Conservation (phyloP, 2,888 invertebrate genomes). For the Eristalis arbustorum region DNA sequence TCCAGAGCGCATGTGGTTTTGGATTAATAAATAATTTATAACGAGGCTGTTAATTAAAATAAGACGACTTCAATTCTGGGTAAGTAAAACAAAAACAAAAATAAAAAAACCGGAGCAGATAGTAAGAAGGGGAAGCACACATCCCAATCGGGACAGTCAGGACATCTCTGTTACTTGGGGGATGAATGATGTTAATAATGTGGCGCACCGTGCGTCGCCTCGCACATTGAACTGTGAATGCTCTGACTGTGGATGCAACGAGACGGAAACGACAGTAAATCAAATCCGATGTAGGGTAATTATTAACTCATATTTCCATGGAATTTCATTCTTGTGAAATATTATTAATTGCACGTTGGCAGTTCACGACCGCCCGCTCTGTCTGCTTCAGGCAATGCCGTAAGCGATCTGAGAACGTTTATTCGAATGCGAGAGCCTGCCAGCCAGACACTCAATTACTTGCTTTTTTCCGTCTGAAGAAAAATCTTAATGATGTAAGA, state of each 20-base stretch:
- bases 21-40: slow-evolving; percentile 71
- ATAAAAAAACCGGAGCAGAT: slow-evolving; percentile 28
- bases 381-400: slow-evolving; percentile 42
- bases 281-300: slow-evolving; percentile 69
- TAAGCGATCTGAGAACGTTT: slow-evolving; percentile 29
- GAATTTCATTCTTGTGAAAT: slow-evolving; percentile 69
- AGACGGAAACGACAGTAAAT: slow-evolving; percentile 69
- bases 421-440: slow-evolving; percentile 7
- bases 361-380: slow-evolving; percentile 70
- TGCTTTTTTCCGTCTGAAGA: not conserved
- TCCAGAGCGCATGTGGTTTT: slow-evolving; percentile 64
- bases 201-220: slow-evolving; percentile 55
- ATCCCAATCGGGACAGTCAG: slow-evolving; percentile 41
- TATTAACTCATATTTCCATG: slow-evolving; percentile 70
- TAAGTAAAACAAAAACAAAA: slow-evolving; percentile 38
- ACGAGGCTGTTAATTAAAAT: slow-evolving; percentile 71
- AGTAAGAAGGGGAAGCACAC: slow-evolving; percentile 41
- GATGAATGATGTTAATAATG: slow-evolving; percentile 65
- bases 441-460: not conserved
- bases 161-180: slow-evolving; percentile 66
- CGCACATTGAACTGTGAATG: slow-evolving; percentile 66
- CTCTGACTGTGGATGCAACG: slow-evolving; percentile 53
- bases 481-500: not conserved
- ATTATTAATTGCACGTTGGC: slow-evolving; percentile 70
- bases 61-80: slow-evolving; percentile 64